phyloP scores from a whole-genome alignment of 2,797 vertebrate genomes.

The Scolopax rusticola region DNA sequence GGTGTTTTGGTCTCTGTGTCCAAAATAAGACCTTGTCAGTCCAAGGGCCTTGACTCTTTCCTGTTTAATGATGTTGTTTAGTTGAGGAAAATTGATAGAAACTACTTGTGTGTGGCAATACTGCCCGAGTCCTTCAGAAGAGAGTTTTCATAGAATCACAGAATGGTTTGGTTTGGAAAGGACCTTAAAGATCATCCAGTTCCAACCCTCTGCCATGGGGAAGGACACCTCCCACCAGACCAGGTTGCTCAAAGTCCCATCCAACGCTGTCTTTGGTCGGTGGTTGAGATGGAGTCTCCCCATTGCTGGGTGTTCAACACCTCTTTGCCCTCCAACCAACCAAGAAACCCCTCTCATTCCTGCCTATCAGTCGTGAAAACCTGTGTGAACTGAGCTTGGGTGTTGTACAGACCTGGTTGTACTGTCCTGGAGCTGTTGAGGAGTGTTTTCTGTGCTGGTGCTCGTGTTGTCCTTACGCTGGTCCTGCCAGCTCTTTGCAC shows the following conservation, averaged over 20 bases:
- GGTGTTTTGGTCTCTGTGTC: background rate
- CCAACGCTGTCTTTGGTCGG: background rate
- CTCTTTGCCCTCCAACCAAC: background rate
- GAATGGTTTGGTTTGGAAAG: too few species aligned
- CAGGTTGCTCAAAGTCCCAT: too few species aligned
- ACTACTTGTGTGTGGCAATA: accelerated
- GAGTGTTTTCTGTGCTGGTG: accelerated
- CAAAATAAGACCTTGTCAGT: background rate
- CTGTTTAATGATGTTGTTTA: background rate
- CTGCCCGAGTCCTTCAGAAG: background rate
- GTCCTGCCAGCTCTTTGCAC: background rate
- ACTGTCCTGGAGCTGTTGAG: accelerated
- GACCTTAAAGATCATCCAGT: too few species aligned
- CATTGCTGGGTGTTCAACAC: background rate
- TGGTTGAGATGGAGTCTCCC: background rate
- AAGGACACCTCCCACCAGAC: too few species aligned
- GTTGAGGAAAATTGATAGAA: background rate
- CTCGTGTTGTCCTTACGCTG: accelerated
- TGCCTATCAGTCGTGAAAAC: accelerated
- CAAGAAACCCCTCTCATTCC: background rate
- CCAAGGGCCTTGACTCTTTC: background rate
- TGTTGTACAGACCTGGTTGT: accelerated
- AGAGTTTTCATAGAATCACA: background rate
- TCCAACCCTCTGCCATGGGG: too few species aligned
- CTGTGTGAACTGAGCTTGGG: accelerated